phyloP scores from a whole-genome alignment of 2,113 vertebrate genomes.

The Paradisaea rubra region DNA sequence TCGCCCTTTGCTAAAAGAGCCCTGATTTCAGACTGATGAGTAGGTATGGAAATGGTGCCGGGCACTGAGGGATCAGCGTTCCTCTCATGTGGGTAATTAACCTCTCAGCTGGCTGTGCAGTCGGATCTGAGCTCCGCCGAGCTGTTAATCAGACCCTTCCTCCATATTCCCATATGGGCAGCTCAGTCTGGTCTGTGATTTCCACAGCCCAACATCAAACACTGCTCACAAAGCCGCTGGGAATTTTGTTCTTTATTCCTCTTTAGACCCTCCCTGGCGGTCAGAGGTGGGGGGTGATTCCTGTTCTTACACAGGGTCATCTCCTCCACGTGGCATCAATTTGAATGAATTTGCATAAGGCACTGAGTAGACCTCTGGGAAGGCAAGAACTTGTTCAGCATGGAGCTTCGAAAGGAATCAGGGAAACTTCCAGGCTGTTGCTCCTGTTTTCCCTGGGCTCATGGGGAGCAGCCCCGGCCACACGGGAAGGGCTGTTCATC shows the following conservation, averaged over 20 bases:
- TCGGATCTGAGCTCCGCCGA: background rate
- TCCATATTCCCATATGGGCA: rapidly evolving
- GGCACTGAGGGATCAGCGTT: rapidly evolving
- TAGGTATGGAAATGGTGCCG: background rate
- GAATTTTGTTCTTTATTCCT: background rate
- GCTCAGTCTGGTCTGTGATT: background rate
- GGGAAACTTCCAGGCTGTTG: rapidly evolving
- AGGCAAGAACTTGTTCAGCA: background rate
- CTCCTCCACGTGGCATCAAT: rapidly evolving
- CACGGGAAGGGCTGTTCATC: rapidly evolving
- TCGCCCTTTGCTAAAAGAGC: rapidly evolving
- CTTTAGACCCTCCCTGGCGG: background rate
- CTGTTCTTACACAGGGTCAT: background rate
- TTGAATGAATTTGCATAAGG: background rate
- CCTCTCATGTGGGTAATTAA: background rate
- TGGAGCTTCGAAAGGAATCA: background rate
- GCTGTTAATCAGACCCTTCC: background rate
- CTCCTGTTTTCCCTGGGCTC: background rate
- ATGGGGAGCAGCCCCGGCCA: background rate
- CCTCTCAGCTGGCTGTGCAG: background rate
- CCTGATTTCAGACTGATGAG: background rate
- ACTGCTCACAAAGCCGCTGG: background rate
- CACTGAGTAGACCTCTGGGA: background rate
- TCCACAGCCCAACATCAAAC: background rate
- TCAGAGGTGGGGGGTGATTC: background rate